A percentile compares a stretch with the other conserved stretches of the same genome.
phyloP scores from a whole-genome alignment of 92 coral and sea anemone genomes.

The Epizoanthus stellaris region DNA sequence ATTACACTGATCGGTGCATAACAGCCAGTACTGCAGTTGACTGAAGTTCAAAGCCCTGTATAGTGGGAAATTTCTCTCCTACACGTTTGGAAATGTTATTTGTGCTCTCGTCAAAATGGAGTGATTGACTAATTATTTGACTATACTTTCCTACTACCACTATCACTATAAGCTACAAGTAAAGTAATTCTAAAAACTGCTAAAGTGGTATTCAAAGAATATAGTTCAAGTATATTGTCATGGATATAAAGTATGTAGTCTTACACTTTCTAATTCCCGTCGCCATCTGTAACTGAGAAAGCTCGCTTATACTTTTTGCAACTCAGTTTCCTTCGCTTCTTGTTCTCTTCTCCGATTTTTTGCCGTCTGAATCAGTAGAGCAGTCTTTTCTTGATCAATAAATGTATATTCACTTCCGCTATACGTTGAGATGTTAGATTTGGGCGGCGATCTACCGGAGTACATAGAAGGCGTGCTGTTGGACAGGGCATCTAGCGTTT shows the following conservation, averaged over 20 bases:
- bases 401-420: constrained; percentile 77
- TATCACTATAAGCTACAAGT: no score
- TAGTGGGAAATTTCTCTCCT: no score
- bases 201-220: not conserved
- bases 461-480: constrained; percentile 60
- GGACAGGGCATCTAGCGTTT: constrained; percentile 56
- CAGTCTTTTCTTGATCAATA: constrained; percentile 85
- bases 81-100: no score
- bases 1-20: no score
- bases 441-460: constrained; percentile 51
- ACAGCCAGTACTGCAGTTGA: no score
- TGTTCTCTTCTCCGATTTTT: constrained; percentile 44
- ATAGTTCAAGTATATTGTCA: not conserved
- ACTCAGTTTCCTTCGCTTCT: not conserved
- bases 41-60: no score
- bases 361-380: constrained; percentile 78
- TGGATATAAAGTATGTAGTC: no score
- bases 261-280: no score
- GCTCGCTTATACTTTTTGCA: not conserved
- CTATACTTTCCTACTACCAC: no score
- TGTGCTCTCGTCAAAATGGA: no score
- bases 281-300: not conserved
- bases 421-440: constrained; percentile 37
- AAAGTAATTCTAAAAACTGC: no score
- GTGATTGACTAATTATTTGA: no score